These are phyloP conservation scores for Ips nitidus DNA, from an alignment of 1,140 invertebrate species.

Conservation along the genomic window DNA sequence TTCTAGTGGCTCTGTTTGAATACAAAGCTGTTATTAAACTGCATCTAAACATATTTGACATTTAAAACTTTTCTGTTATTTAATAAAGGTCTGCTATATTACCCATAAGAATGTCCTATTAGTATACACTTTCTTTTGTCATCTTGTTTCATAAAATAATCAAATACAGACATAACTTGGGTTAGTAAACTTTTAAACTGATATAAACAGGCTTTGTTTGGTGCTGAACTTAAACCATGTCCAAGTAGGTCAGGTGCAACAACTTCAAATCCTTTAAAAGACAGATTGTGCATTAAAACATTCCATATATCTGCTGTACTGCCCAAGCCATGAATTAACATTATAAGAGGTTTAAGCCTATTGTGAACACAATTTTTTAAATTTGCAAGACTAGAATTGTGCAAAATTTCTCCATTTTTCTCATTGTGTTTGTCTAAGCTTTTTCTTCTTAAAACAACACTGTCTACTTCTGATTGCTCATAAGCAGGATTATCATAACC, in stretches of 20 bases:
- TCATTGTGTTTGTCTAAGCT: background rate
- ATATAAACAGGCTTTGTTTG: conserved; percentile 61
- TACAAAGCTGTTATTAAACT: conserved; percentile 70
- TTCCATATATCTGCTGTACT: conserved; percentile 70
- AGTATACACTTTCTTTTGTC: conserved; percentile 51
- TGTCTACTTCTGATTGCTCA: conserved; percentile 39
- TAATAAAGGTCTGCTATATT: conserved; percentile 29
- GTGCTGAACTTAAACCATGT: conserved; percentile 70
- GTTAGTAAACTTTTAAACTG: conserved; percentile 65
- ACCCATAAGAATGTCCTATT: conserved; percentile 68
- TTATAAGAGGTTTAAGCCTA: conserved; percentile 59
- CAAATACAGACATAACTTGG: conserved; percentile 65
- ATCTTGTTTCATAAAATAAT: conserved; percentile 56
- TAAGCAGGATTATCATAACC: conserved; percentile 44
- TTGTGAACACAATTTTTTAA: conserved; percentile 36
- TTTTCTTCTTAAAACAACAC: conserved; percentile 35
- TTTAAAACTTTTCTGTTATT: background rate
- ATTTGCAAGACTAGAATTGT: conserved; percentile 18
- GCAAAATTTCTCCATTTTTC: conserved; percentile 17
- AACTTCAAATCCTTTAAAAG: conserved; percentile 64
- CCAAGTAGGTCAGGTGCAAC: conserved; percentile 72
- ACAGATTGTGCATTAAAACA: conserved; percentile 65
- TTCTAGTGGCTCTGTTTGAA: conserved; percentile 60
- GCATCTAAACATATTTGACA: conserved; percentile 56
- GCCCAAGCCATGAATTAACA: conserved; percentile 75